Evolutionary conservation across 2,888 invertebrate genomes (phyloP).

Genomic region (Amblyjoppa fuscipennis): DNA sequence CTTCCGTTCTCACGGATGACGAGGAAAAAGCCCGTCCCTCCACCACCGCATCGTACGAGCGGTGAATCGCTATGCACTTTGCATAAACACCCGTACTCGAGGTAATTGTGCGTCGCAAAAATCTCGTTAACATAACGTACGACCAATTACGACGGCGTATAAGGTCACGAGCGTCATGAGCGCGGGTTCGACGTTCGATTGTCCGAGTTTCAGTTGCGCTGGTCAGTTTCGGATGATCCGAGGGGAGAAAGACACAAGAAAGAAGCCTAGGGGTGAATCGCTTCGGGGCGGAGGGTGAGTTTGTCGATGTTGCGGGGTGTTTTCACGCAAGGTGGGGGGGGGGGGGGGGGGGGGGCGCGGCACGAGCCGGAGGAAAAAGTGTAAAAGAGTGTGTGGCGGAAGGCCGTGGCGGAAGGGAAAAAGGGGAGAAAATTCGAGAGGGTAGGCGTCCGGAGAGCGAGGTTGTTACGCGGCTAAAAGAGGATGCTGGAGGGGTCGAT

Average conservation of each 20-base stretch:
- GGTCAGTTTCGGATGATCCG: not conserved
- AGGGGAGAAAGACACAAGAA: not conserved
- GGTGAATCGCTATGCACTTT: constrained; percentile 16
- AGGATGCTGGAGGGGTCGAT: constrained; percentile 69
- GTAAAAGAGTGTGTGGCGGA: constrained; percentile 38
- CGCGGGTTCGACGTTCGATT: constrained; percentile 6
- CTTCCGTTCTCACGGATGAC: constrained; percentile 22
- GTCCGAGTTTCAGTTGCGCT: not conserved
- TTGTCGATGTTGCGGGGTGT: not conserved
- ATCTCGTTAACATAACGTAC: constrained; percentile 8
- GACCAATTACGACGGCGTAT: not conserved
- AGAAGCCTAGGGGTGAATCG: not conserved
- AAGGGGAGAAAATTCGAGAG: constrained; percentile 67
- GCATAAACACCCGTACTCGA: constrained; percentile 34
- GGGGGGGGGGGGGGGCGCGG: too few relatives aligned
- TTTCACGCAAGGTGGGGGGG: not conserved
- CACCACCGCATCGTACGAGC: not conserved
- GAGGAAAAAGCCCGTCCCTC: not conserved
- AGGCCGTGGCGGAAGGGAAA: constrained; percentile 3
- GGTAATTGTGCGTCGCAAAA: constrained; percentile 18
- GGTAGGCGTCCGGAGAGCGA: constrained; percentile 46
- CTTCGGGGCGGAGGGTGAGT: not conserved
- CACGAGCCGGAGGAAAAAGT: constrained; percentile 45
- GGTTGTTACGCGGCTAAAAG: constrained; percentile 70
- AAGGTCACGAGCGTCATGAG: constrained; percentile 10